Evolutionary conservation across 2,888 invertebrate genomes (phyloP).

Genomic region (Lasioglossum calceatum): DNA sequence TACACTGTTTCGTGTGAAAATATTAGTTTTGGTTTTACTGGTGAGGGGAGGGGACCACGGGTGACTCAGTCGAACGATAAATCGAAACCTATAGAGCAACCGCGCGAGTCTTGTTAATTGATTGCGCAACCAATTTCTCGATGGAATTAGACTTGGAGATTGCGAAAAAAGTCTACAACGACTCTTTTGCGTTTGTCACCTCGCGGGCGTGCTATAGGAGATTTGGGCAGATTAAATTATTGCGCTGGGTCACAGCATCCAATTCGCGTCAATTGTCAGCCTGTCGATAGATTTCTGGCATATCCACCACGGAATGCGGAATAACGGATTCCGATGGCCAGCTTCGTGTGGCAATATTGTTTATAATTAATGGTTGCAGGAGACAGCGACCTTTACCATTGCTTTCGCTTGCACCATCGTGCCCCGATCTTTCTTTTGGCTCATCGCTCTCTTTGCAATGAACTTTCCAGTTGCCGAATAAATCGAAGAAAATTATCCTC

Average conservation of each 20-base stretch:
- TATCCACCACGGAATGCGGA: conserved; percentile 9
- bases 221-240: background rate
- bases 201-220: too few species aligned
- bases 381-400: conserved; percentile 41
- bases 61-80: background rate
- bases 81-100: conserved; percentile 1
- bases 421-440: background rate
- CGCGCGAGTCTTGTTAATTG: background rate
- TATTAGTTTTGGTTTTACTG: conserved; percentile 1
- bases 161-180: background rate
- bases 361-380: conserved; percentile 12
- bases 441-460: background rate
- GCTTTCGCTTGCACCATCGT: conserved; percentile 36
- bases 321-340: background rate
- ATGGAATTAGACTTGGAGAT: background rate
- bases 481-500: background rate
- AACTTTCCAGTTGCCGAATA: background rate
- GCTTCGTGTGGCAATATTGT: background rate
- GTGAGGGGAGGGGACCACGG: background rate
- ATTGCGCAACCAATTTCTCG: background rate
- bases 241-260: background rate
- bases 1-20: conserved; percentile 1
- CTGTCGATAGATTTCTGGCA: background rate
- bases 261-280: background rate
- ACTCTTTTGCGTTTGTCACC: background rate